phyloP scores from a whole-genome alignment of 2,113 vertebrate species.

The Pipra filicauda region DNA sequence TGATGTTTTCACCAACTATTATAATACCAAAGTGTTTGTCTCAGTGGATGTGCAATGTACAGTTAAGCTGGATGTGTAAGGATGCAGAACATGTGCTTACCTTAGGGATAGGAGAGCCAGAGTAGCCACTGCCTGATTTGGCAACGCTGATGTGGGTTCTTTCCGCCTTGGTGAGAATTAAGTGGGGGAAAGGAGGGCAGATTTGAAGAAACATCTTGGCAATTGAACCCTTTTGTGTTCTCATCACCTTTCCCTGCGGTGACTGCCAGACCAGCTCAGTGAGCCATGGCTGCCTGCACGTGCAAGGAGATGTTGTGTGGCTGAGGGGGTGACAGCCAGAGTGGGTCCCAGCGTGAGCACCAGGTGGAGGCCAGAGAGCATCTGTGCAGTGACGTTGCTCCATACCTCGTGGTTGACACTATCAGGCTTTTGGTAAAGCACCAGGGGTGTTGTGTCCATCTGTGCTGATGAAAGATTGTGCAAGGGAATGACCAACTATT shows the following conservation, averaged over 20 bases:
- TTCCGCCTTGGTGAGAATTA: background rate
- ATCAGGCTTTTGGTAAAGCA: background rate
- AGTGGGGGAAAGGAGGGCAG: background rate
- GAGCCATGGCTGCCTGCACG: rapidly evolving
- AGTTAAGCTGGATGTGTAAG: background rate
- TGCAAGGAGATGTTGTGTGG: background rate
- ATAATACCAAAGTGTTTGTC: background rate
- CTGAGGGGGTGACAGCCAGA: background rate
- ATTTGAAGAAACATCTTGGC: background rate
- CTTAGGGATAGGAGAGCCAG: background rate
- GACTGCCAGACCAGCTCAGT: rapidly evolving
- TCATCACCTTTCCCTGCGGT: background rate
- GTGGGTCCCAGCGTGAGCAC: background rate
- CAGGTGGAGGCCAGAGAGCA: background rate
- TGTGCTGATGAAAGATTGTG: background rate
- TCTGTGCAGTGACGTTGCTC: background rate
- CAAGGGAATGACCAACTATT: background rate
- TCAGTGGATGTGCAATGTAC: background rate
- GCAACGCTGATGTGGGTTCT: background rate
- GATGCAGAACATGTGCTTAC: background rate
- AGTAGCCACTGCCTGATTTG: background rate
- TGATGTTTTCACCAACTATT: background rate
- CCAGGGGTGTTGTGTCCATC: background rate
- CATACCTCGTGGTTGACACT: background rate
- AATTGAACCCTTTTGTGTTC: background rate